Evolutionary conservation across 2,797 vertebrate genomes (phyloP), one percentile per base, ranked within the genome.

Genomic region (Champsocephalus gunnari): DNA sequence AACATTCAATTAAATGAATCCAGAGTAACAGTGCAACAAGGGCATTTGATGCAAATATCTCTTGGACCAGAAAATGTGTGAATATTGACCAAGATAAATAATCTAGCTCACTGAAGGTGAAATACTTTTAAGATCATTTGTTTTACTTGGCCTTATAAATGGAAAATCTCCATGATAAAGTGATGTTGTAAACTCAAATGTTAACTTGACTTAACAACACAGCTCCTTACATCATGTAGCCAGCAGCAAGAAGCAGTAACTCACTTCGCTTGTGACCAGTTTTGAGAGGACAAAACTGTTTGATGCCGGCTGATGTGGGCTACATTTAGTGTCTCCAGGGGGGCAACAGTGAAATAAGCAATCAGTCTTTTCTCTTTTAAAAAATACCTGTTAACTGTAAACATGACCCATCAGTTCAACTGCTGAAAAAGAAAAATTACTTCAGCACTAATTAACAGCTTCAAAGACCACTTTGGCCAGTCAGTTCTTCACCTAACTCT

Each of bases 111-210:
- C 19, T 50, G 34, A 45, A 62, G 44, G 28, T 68, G 24, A 17
- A 34, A 28, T 4, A 61, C 41, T 47, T 43, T 19, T 28, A 28
- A 28, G 59, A 17, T 2, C 14, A 51, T n/a, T 53, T 24, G 9
- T 41, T 73, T 73, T 50, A 72, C 45, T 73, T 7, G 24, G 14
- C 11, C 47, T 62, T 51, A 61, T 45, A n/a, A 57, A 69, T 47
- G 57, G 21, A 43, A 6, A 61, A 51, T 41, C 38, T 66, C 50
- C 3, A 12, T 50, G 38, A 53, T 28, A 16, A 67, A 45, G 16
- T 3, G 2, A 28, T 34, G 32, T 38, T 56, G n/a, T 32, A 12
- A 60, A 49, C 53, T 34, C 49, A 60, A 19, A 43, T 41, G 50
- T 51, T 47, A 6, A 74, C 41, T 38, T 28, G 4, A 28, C 28